phyloP scores from a whole-genome alignment of 64 coral and sea anemone species.

The Stylophora pistillata region DNA sequence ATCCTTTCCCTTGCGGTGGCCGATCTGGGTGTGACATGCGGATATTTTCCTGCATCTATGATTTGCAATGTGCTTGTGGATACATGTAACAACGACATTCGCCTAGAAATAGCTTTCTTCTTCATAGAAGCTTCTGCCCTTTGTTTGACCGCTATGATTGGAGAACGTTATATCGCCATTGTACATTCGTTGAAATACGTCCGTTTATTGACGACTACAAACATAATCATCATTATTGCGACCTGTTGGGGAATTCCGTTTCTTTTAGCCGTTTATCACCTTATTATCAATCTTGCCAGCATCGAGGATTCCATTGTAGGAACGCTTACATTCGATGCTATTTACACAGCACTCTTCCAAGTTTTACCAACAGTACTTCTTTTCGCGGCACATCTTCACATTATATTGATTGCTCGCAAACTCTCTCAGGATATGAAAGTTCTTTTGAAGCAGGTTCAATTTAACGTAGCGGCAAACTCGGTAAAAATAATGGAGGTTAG shows the following conservation, averaged over 20 bases:
- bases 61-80: not conserved
- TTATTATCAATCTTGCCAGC: too few relatives aligned
- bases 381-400: not conserved
- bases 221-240: too few relatives aligned
- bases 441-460: constrained; percentile 8
- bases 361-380: not conserved
- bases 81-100: not conserved
- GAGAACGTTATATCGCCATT: constrained; percentile 1
- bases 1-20: too few relatives aligned
- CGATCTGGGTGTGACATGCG: not conserved
- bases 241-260: too few relatives aligned
- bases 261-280: too few relatives aligned
- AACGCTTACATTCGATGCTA: not conserved
- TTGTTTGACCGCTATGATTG: not conserved
- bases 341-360: not conserved
- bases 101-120: not conserved
- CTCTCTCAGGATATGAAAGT: not conserved
- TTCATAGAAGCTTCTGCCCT: not conserved
- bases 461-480: not conserved
- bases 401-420: not conserved
- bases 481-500: not conserved
- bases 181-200: constrained; percentile 10
- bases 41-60: not conserved
- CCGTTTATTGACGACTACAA: not conserved
- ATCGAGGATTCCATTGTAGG: not conserved